phyloP scores from a whole-genome alignment of 1,140 invertebrate species.

The Homalodisca vitripennis region DNA sequence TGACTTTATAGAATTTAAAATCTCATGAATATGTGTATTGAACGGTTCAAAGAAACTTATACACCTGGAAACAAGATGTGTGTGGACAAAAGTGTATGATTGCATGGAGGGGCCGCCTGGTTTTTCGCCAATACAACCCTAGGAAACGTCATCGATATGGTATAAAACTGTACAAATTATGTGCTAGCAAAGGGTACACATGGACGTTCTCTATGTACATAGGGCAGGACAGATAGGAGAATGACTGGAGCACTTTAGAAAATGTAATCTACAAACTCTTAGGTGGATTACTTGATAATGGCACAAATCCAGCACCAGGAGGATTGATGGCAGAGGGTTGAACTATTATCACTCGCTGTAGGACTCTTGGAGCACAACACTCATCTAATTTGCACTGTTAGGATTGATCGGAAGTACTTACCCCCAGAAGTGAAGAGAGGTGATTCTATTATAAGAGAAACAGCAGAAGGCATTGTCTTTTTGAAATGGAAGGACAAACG shows the following conservation, averaged over 20 bases:
- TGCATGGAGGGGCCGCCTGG: background rate
- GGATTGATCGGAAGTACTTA: too few relatives aligned
- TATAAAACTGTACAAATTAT: background rate
- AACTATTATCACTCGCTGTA: too few relatives aligned
- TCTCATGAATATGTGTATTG: background rate
- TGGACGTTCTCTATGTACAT: background rate
- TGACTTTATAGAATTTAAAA: too few relatives aligned
- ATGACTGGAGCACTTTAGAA: background rate
- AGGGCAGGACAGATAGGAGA: background rate
- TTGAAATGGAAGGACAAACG: too few relatives aligned
- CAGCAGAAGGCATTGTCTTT: too few relatives aligned
- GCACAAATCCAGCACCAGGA: background rate
- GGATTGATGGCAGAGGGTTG: background rate
- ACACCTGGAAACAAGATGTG: background rate
- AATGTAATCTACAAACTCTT: background rate
- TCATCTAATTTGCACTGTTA: too few relatives aligned
- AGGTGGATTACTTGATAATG: background rate
- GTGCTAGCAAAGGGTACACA: background rate
- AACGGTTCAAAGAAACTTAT: background rate
- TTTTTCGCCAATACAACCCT: background rate
- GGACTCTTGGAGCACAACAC: too few relatives aligned
- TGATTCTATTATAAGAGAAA: too few relatives aligned
- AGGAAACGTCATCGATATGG: background rate
- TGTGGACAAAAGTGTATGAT: background rate
- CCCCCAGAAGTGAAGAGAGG: too few relatives aligned